Conservation (phyloP, 2,797 vertebrate species). For the Sebastolobus alascanus region DNA sequence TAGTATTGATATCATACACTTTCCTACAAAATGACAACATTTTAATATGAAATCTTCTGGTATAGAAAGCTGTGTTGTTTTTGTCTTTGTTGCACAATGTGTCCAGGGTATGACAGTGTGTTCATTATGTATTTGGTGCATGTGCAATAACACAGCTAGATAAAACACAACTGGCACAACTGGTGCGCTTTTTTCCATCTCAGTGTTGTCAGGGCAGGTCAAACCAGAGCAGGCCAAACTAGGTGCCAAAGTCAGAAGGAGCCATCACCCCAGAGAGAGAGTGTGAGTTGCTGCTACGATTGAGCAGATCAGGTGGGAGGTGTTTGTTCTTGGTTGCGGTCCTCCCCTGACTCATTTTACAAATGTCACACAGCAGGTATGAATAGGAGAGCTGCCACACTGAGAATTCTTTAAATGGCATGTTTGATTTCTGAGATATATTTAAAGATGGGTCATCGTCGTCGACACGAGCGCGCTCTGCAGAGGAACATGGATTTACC, state of each 20-base stretch:
- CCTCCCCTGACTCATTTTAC: slow-evolving; percentile 80
- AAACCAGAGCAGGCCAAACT: slow-evolving; percentile 39
- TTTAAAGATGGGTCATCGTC: slow-evolving; percentile 16
- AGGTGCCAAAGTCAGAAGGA: slow-evolving; percentile 36
- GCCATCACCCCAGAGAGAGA: slow-evolving; percentile 17
- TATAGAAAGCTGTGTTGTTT: neutral
- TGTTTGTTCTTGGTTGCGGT: slow-evolving; percentile 81
- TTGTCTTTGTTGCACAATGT: neutral
- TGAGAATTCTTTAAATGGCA: slow-evolving; percentile 39
- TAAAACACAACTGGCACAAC: neutral
- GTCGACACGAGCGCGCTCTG: slow-evolving; percentile 12
- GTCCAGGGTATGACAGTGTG: neutral
- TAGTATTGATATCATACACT: slow-evolving; percentile 1
- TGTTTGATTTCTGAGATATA: slow-evolving; percentile 42
- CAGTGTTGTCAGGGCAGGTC: slow-evolving; percentile 21
- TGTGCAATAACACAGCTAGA: neutral
- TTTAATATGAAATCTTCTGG: neutral
- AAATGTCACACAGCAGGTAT: slow-evolving; percentile 79
- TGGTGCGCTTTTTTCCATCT: neutral
- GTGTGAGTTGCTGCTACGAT: slow-evolving; percentile 45
- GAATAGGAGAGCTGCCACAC: slow-evolving; percentile 50
- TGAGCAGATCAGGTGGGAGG: slow-evolving; percentile 82
- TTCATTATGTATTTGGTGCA: slow-evolving; percentile 10
- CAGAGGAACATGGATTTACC: slow-evolving; percentile 59
- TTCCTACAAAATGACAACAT: neutral